Evolutionary conservation across 2,888 invertebrate species (phyloP), one percentile per base, ranked within the genome.

Genomic region (Elgonia sp.): DNA sequence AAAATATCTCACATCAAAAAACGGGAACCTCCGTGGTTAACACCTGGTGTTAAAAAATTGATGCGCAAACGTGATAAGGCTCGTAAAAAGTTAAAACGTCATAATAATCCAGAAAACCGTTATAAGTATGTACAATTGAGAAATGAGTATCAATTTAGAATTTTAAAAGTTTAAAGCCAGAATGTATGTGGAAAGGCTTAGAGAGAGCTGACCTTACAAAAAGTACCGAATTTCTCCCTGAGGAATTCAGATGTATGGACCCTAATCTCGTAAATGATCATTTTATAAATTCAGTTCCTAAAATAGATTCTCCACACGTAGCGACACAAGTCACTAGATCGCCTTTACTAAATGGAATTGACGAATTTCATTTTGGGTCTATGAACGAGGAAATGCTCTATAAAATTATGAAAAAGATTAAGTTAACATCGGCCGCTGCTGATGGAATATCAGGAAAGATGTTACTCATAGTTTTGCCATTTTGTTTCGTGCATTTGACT

Each of bases 381-480:
- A 50, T 50, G 16, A 10, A 10, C 7, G 50, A 50, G 16, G 5
- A 50, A 10, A 50, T 16, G 9, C 6, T 62, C 12, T 62, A 29
- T 14, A 29, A 62, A 12, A 12, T 62, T 14, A 4, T 21, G 29
- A 39, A 40, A 40, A 65, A 39, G 1, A 40, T 65, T 10, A 65
- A 65, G 1, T 29, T 65, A 9, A 65, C 65, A 6, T n/a, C 65
- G 5, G 40, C 65, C 5, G 65, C n/a, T 1, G 8, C 12, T n/a
- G 65, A 65, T 40, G 40, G 65, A 5, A 65, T 65, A n/a, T 40
- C 40, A 12, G 39, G 21, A 4, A 62, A 62, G 14, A 62, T 62
- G 60, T 20, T 62, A 14, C 6, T 62, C 5, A 4, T 62, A 37
- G 2, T 62, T 3, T 14, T 62, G 6, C 65, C 65, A 4, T 40